A percentile compares a stretch with the other conserved stretches of the same genome.
Conservation (phyloP, 2,113 vertebrate genomes). For the Coregonus clupeaformis region DNA sequence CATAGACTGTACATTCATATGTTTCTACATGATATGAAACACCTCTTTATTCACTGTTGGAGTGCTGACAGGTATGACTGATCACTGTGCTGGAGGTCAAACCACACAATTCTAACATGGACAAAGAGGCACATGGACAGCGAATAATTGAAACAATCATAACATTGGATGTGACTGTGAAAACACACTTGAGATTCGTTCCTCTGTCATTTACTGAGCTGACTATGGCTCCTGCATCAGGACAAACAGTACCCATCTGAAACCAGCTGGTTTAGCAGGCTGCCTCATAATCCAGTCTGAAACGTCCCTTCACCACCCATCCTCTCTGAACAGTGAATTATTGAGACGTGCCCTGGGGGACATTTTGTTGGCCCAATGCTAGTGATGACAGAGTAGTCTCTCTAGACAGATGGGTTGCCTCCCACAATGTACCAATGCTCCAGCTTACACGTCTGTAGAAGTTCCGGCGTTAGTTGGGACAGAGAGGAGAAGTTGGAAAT, state of each 20-base stretch:
- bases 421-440: too few relatives aligned
- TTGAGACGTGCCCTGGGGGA: not conserved
- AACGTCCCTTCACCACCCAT: not conserved
- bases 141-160: not conserved
- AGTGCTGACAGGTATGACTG: not conserved
- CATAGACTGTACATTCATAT: not conserved
- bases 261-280: not conserved
- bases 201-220: not conserved
- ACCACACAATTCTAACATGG: not conserved
- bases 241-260: not conserved
- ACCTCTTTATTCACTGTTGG: not conserved
- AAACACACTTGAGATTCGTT: not conserved
- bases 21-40: not conserved
- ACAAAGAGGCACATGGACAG: not conserved
- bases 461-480: too few relatives aligned
- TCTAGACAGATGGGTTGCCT: not conserved
- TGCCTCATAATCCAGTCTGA: not conserved
- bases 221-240: not conserved
- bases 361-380: not conserved
- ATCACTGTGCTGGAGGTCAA: not conserved
- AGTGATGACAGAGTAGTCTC: not conserved
- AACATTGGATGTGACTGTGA: not conserved
- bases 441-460: too few relatives aligned
- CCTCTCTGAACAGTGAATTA: slow-evolving; percentile 2
- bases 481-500: too few relatives aligned